Evolutionary conservation across 2,113 vertebrate species (phyloP).

Genomic region (Hypanus sabinus): DNA sequence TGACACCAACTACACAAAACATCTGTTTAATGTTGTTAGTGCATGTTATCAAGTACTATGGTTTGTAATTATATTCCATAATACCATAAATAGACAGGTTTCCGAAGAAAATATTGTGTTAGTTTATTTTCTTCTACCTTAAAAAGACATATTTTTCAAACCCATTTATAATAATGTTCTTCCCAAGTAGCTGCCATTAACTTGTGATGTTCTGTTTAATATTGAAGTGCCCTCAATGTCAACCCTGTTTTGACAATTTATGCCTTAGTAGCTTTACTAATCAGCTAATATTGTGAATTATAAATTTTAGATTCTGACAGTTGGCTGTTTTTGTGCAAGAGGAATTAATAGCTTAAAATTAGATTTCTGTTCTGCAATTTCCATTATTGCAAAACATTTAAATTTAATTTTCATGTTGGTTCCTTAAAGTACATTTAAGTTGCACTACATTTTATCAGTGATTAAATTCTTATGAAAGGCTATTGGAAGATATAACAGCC

Average conservation of each 20-base stretch:
- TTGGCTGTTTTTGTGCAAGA: neutral
- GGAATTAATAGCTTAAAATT: neutral
- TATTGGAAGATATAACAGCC: neutral
- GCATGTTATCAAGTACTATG: neutral
- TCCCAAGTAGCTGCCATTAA: neutral
- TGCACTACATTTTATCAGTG: neutral
- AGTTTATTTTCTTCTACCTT: neutral
- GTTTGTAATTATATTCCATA: neutral
- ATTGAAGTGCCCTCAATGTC: neutral
- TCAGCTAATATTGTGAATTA: neutral
- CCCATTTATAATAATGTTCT: neutral
- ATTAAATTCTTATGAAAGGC: neutral
- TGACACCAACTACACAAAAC: neutral
- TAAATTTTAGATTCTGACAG: neutral
- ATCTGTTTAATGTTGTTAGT: neutral
- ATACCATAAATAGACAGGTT: neutral
- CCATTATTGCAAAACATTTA: neutral
- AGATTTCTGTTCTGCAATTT: neutral
- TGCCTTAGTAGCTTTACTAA: neutral
- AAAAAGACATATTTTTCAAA: neutral
- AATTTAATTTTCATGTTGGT: neutral
- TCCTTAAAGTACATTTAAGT: neutral
- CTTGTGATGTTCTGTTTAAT: conserved; percentile 6
- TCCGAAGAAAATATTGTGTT: neutral
- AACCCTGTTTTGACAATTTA: neutral